Evolutionary conservation across 2,888 invertebrate species (phyloP), one percentile per base, ranked within the genome.

Genomic region (Hirudinaria manillensis): DNA sequence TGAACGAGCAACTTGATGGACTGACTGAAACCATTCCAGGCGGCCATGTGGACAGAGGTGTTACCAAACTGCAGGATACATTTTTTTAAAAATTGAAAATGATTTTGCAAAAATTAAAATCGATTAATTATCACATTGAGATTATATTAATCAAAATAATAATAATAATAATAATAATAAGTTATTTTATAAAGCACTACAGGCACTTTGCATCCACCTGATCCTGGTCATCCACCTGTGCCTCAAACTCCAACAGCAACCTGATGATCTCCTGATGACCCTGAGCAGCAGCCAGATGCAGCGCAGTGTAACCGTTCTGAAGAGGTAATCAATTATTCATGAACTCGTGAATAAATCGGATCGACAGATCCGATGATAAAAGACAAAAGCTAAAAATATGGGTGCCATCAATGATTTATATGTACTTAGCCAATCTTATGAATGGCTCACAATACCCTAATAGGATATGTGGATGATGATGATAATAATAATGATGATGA

Each of bases 21-120:
- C 77, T 91, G 89, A 82, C 94, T 93, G 87, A 91, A 94, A 13
- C 96, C 96, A 83, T 94, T 92, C 93, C 94, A 95, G 3, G 95
- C 91, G 19, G 95, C 93, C 85, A 96, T 96, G 87, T 97, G 97
- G 21, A 94, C 87, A 0, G 95, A 91, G 16, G 93, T 92, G 88
- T 97, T 96, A 77, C 94, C 95, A 86, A 94, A 93, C 92, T 93
- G 87, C 74, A 87, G 32, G 6, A 19, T n/a, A n/a, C n/a, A n/a
- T n/a, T n/a, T n/a, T n/a, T n/a, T n/a, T n/a, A n/a, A n/a, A n/a
- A n/a, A n/a, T n/a, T n/a, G n/a, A n/a, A n/a, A n/a, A n/a, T n/a
- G n/a, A n/a, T n/a, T n/a, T n/a, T n/a, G n/a, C n/a, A n/a, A 27
- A 34, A 55, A 2, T 78, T 45, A 73, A 74, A 56, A 65, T 45